Percentiles rank a stretch among this genome's conserved stretches.
Conservation (phyloP, 2,888 invertebrate species). For the Therioaphis trifolii region DNA sequence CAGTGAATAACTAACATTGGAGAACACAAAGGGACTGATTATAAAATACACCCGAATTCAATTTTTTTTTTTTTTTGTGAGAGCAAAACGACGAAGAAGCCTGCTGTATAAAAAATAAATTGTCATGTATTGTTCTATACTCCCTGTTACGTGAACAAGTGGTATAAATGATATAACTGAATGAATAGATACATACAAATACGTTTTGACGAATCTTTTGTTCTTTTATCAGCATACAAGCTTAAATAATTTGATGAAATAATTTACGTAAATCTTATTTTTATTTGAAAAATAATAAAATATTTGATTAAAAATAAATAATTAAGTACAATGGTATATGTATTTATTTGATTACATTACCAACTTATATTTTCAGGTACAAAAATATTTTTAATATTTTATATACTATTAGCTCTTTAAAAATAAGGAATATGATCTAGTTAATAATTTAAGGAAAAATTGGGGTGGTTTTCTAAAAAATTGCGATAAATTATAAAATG, state of each 20-base stretch:
- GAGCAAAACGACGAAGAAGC: background rate
- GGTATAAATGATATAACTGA: background rate
- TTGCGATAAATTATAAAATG: too few relatives aligned
- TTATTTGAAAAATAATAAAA: slow-evolving; percentile 6
- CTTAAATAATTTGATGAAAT: background rate
- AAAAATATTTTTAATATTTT: too few relatives aligned
- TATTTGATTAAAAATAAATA: background rate
- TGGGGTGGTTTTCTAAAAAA: too few relatives aligned
- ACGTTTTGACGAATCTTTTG: slow-evolving; percentile 28
- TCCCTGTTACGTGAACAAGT: background rate
- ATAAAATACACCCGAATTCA: background rate
- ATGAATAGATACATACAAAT: background rate
- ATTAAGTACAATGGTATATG: too few relatives aligned
- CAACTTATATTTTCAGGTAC: too few relatives aligned
- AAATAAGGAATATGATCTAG: too few relatives aligned
- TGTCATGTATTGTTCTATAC: slow-evolving; percentile 13
- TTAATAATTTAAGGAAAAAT: too few relatives aligned
- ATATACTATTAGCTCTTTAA: too few relatives aligned
- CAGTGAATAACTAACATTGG: background rate
- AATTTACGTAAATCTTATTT: background rate
- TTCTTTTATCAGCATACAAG: background rate
- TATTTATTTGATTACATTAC: too few relatives aligned
- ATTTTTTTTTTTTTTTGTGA: background rate
- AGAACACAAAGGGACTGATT: background rate
- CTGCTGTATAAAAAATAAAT: background rate